A percentile compares a stretch with the other conserved stretches of the same genome.
Conservation (phyloP, 2,888 invertebrate species). For the Noctua fimbriata region DNA sequence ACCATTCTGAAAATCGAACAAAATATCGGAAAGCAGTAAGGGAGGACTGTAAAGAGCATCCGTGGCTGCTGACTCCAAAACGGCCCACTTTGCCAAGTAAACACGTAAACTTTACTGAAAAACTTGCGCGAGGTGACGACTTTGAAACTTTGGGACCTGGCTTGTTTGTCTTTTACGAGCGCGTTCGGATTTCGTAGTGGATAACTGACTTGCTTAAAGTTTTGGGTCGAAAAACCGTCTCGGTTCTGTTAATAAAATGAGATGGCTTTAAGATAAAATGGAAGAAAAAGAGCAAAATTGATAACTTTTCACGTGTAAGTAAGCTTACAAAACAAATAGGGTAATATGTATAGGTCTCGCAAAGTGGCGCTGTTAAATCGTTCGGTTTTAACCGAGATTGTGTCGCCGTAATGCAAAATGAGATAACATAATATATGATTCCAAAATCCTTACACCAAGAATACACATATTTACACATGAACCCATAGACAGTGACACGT, state of each 20-base stretch:
- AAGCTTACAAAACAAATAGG: not conserved
- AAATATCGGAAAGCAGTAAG: constrained; percentile 50
- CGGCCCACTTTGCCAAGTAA: constrained; percentile 67
- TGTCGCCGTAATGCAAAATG: constrained; percentile 1
- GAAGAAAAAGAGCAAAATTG: not conserved
- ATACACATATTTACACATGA: not conserved
- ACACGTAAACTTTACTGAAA: constrained; percentile 75
- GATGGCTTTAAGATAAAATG: not conserved
- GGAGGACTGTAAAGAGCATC: constrained; percentile 71
- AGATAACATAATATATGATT: constrained; percentile 15
- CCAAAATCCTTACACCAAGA: not conserved
- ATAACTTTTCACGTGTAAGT: not conserved
- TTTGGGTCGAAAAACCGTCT: constrained; percentile 17
- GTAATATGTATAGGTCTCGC: not conserved
- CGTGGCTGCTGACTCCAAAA: constrained; percentile 69
- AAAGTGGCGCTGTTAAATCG: not conserved
- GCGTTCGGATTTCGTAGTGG: constrained; percentile 22
- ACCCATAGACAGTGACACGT: not conserved
- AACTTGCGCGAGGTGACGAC: constrained; percentile 74
- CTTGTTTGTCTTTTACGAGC: constrained; percentile 69
- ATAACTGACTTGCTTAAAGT: constrained; percentile 28
- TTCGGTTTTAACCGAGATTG: not conserved
- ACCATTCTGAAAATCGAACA: constrained; percentile 37
- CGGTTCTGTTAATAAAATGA: constrained; percentile 13
- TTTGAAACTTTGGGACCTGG: constrained; percentile 64